phyloP scores from a whole-genome alignment of 2,113 vertebrate species.

The Oryzias javanicus region DNA sequence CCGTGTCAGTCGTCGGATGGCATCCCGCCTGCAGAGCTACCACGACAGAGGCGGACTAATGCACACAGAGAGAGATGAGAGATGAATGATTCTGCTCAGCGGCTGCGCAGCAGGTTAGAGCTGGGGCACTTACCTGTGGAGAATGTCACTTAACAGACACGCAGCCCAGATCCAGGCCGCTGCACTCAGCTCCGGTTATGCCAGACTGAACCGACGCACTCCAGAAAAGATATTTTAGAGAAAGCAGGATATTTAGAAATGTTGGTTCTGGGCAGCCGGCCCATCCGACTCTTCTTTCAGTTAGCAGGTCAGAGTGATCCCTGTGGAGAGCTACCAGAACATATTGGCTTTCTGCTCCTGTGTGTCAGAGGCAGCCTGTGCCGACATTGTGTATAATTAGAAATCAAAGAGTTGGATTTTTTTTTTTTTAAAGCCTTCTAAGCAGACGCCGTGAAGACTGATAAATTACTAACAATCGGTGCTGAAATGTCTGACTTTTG shows the following conservation, averaged over 20 bases:
- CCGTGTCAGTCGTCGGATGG: constrained; percentile 26
- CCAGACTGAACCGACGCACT: constrained; percentile 17
- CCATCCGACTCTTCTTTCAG: constrained; percentile 39
- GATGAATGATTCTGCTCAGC: constrained; percentile 38
- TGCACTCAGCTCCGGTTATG: constrained; percentile 41
- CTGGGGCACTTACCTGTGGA: constrained; percentile 43
- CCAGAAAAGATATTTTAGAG: constrained; percentile 20
- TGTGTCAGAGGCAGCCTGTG: background rate
- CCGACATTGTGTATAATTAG: background rate
- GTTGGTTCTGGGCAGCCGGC: constrained; percentile 5
- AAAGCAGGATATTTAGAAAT: constrained; percentile 9
- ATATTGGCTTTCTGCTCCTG: background rate
- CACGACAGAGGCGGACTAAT: constrained; percentile 1
- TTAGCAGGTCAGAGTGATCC: background rate
- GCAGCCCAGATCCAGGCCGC: constrained; percentile 44
- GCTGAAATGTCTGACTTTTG: constrained; percentile 15
- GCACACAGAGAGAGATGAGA: constrained; percentile 20
- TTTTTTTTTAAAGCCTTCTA: background rate
- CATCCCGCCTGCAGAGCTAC: constrained; percentile 15
- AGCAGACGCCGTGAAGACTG: constrained; percentile 1
- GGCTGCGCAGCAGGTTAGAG: constrained; percentile 32
- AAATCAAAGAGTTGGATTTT: background rate
- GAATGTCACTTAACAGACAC: constrained; percentile 41
- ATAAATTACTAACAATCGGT: constrained; percentile 23
- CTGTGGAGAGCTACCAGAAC: background rate